phyloP scores from a whole-genome alignment of 1,140 invertebrate genomes.

The Harlomillsia oculata region DNA sequence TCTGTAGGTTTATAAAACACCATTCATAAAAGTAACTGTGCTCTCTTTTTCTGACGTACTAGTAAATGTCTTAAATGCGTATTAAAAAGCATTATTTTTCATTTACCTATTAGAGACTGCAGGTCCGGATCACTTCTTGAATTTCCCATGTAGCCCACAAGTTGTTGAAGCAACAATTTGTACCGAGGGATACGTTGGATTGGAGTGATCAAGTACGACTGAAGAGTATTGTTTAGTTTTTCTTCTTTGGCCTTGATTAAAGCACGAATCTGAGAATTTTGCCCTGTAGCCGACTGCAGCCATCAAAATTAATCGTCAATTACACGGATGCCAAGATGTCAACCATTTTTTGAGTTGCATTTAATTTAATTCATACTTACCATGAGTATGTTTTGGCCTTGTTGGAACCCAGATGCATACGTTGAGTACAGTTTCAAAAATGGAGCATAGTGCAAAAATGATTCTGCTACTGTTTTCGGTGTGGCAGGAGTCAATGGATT shows the following conservation, averaged over 20 bases:
- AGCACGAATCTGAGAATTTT: not conserved
- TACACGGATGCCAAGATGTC: not conserved
- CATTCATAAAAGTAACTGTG: too few relatives aligned
- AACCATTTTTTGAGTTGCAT: too few relatives aligned
- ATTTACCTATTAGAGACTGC: conserved; percentile 6
- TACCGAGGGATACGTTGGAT: conserved; percentile 34
- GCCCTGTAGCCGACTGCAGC: too few relatives aligned
- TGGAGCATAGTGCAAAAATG: conserved; percentile 31
- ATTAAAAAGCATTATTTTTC: not conserved
- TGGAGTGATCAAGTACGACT: conserved; percentile 24
- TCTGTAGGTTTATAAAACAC: not conserved
- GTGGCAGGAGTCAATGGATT: not conserved
- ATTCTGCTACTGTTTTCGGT: conserved; percentile 17
- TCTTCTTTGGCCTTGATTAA: not conserved
- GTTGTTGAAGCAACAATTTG: conserved; percentile 31
- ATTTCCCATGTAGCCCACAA: conserved; percentile 17
- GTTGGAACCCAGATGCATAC: conserved; percentile 30
- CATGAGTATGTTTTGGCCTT: conserved; percentile 23
- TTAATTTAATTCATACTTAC: conserved; percentile 20
- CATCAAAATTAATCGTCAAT: too few relatives aligned
- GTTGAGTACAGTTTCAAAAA: conserved; percentile 32
- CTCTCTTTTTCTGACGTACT: too few relatives aligned
- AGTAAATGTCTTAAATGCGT: too few relatives aligned
- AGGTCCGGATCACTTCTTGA: conserved; percentile 7
- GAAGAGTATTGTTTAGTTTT: not conserved